Conservation (phyloP, 2,888 invertebrate species). For the Busseola fusca region DNA sequence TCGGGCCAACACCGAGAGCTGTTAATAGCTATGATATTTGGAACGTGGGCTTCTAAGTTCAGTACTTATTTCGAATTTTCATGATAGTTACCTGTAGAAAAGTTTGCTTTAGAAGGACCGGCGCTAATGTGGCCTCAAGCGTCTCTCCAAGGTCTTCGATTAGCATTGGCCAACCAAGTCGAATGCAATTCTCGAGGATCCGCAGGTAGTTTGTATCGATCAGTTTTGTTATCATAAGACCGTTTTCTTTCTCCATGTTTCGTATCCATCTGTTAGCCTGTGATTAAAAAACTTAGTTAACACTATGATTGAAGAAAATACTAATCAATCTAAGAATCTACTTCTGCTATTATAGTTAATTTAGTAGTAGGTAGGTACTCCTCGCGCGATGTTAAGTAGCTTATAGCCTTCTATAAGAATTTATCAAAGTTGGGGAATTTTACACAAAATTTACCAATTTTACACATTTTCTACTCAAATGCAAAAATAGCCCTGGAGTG, state of each 20-base stretch:
- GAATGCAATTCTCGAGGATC: constrained; percentile 93
- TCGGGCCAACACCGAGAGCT: not conserved
- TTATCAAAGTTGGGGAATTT: not conserved
- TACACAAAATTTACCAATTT: not conserved
- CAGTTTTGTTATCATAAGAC: constrained; percentile 93
- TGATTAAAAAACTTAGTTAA: constrained; percentile 15
- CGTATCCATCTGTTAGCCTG: constrained; percentile 97
- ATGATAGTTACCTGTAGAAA: constrained; percentile 90
- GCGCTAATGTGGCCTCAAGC: constrained; percentile 95
- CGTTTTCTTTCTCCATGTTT: constrained; percentile 94
- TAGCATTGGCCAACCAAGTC: constrained; percentile 95
- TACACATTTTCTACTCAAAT: not conserved
- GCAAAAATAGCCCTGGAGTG: not conserved
- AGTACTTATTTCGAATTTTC: not conserved
- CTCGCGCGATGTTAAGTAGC: too few species aligned
- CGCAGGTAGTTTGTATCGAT: constrained; percentile 93
- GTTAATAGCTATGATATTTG: not conserved
- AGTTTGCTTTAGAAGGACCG: constrained; percentile 94
- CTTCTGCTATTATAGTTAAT: not conserved
- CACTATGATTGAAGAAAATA: not conserved
- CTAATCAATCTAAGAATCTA: not conserved
- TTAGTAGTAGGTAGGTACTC: too few species aligned
- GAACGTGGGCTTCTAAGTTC: not conserved
- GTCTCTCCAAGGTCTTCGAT: constrained; percentile 96
- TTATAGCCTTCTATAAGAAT: too few species aligned